Evolutionary conservation across 92 coral and sea anemone species (phyloP).

Genomic region (Phenganax stokvisi): DNA sequence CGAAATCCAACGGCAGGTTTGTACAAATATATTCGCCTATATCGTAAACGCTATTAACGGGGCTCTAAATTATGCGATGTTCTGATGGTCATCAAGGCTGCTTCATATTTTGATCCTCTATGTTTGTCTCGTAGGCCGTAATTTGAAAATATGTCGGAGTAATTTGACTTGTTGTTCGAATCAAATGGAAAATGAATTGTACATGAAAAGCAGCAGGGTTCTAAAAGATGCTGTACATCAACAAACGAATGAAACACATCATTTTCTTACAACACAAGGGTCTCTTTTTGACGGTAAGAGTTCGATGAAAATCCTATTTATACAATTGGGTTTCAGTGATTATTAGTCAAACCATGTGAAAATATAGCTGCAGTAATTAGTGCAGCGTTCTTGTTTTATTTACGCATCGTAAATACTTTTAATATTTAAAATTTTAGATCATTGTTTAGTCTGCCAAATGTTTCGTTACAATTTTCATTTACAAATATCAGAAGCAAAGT

Average conservation of each 20-base stretch:
- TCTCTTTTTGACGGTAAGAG: constrained; percentile 31
- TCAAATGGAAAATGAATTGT: constrained; percentile 33
- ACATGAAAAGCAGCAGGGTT: constrained; percentile 27
- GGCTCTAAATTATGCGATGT: neutral
- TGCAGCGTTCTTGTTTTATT: constrained; percentile 9
- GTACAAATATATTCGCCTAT: neutral
- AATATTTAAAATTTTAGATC: constrained; percentile 17
- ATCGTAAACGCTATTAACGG: neutral
- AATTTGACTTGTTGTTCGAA: constrained; percentile 38
- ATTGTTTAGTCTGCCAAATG: constrained; percentile 3
- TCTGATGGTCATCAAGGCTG: constrained; percentile 4
- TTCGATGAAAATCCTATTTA: neutral
- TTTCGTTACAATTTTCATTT: neutral
- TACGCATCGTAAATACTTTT: constrained; percentile 7
- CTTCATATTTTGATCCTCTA: neutral
- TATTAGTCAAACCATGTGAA: neutral
- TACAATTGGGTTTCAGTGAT: neutral
- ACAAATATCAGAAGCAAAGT: neutral
- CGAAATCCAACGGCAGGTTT: constrained; percentile 24
- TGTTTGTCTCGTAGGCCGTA: constrained; percentile 21
- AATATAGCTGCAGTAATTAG: neutral
- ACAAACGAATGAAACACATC: constrained; percentile 18
- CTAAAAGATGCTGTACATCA: constrained; percentile 18
- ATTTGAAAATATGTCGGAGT: constrained; percentile 28
- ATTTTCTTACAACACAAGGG: constrained; percentile 22